Percentiles rank a stretch among this genome's conserved stretches.
phyloP scores from a whole-genome alignment of 2,113 vertebrate species.

The Protomyctophum bolini region DNA sequence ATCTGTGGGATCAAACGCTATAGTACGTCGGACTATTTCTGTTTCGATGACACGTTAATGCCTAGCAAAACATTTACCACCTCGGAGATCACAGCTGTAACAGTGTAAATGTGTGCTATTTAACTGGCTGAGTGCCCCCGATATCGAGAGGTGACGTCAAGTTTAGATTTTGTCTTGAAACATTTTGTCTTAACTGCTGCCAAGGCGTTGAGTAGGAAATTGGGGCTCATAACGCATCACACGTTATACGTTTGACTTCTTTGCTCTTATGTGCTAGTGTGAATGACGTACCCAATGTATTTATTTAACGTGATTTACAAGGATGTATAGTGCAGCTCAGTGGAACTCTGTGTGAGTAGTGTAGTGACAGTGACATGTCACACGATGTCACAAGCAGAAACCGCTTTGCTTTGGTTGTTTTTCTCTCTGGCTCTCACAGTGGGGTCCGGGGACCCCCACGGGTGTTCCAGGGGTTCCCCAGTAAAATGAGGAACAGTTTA shows the following conservation, averaged over 20 bases:
- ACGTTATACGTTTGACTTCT: too few species aligned
- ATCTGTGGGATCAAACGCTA: slow-evolving; percentile 61
- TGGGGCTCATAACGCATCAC: neutral
- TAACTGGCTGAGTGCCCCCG: slow-evolving; percentile 24
- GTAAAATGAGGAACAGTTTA: too few species aligned
- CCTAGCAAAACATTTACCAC: slow-evolving; percentile 70
- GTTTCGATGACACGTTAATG: slow-evolving; percentile 72
- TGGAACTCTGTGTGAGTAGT: too few species aligned
- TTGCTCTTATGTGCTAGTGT: neutral
- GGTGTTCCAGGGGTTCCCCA: too few species aligned
- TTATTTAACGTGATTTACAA: slow-evolving; percentile 39
- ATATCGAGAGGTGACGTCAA: slow-evolving; percentile 51
- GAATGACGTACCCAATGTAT: slow-evolving; percentile 37
- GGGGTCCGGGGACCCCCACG: too few species aligned
- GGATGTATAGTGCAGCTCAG: too few species aligned
- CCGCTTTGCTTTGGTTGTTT: too few species aligned
- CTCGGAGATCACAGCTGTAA: slow-evolving; percentile 64
- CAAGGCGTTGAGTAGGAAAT: slow-evolving; percentile 31
- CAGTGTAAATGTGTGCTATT: slow-evolving; percentile 58
- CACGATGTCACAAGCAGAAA: too few species aligned
- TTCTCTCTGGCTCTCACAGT: too few species aligned
- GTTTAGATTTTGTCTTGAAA: slow-evolving; percentile 22
- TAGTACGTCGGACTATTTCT: slow-evolving; percentile 53
- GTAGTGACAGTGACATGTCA: too few species aligned
- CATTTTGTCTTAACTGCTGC: slow-evolving; percentile 53